Evolutionary conservation across 2,113 vertebrate species (phyloP).

Genomic region (Sprattus sprattus): DNA sequence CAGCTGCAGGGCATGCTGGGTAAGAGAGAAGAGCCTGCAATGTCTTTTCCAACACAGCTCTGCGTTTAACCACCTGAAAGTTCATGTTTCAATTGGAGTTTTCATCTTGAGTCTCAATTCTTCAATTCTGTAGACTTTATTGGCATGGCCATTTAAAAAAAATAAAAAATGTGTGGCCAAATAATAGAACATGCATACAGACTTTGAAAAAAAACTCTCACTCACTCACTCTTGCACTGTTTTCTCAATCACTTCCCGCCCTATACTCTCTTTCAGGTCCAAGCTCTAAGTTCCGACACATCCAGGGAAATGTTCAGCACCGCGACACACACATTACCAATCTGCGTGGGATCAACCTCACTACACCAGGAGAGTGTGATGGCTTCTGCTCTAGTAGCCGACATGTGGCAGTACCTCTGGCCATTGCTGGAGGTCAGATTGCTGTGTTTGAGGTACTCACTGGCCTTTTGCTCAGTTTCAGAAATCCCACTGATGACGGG

Average conservation of each 20-base stretch:
- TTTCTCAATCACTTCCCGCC: not conserved
- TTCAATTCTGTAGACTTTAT: not conserved
- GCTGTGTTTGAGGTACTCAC: conserved; percentile 82
- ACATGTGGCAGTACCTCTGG: conserved; percentile 81
- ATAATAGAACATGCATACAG: not conserved
- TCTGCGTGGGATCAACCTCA: conserved; percentile 88
- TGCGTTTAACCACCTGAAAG: not conserved
- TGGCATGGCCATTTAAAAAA: not conserved
- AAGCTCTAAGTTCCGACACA: conserved; percentile 87
- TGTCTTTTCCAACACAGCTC: not conserved
- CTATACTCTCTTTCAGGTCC: conserved; percentile 63
- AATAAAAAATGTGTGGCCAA: not conserved
- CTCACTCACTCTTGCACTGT: not conserved
- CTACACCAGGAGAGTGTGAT: conserved; percentile 87
- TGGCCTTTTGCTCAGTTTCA: not conserved
- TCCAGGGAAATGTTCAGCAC: conserved; percentile 83
- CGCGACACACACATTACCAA: conserved; percentile 90
- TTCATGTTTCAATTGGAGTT: not conserved
- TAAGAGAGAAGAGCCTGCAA: conserved; percentile 54
- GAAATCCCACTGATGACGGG: not conserved
- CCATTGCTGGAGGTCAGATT: conserved; percentile 87
- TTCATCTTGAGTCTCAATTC: not conserved
- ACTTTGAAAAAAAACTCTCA: not conserved
- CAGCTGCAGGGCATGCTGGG: conserved; percentile 85
- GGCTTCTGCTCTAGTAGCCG: conserved; percentile 86